phyloP scores from a whole-genome alignment of 64 coral and sea anemone genomes.

The Stichodactyla mertensii region DNA sequence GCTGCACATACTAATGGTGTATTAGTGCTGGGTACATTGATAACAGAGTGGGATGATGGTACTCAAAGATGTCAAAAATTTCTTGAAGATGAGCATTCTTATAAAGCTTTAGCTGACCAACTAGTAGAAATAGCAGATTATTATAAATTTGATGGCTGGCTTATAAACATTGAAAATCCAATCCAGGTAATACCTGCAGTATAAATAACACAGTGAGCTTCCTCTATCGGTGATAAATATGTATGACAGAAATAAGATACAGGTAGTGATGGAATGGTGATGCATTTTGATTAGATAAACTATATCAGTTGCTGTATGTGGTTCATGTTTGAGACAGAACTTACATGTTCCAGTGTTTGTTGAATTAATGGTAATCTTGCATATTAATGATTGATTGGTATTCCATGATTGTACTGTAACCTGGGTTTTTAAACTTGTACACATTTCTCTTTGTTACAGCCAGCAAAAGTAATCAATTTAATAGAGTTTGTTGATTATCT shows the following conservation, averaged over 20 bases:
- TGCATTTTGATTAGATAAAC: too few species aligned
- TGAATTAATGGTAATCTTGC: too few species aligned
- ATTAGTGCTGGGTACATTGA: slow-evolving; percentile 78
- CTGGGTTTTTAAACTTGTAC: not conserved
- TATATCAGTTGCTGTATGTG: too few species aligned
- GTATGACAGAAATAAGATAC: too few species aligned
- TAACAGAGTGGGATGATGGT: slow-evolving; percentile 89
- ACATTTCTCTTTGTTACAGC: slow-evolving; percentile 30
- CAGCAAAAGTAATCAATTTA: slow-evolving; percentile 83
- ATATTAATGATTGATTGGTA: not conserved
- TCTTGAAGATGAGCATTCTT: slow-evolving; percentile 56
- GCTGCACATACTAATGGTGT: slow-evolving; percentile 95
- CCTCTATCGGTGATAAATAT: not conserved
- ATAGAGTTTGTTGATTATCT: slow-evolving; percentile 79
- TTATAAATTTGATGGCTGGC: slow-evolving; percentile 97
- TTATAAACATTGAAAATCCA: slow-evolving; percentile 96
- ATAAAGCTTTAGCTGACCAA: slow-evolving; percentile 57
- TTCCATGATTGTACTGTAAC: not conserved
- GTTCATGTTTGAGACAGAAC: too few species aligned
- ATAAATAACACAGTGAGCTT: not conserved
- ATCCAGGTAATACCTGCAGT: slow-evolving; percentile 66
- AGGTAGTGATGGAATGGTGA: too few species aligned
- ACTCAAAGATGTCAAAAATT: slow-evolving; percentile 57
- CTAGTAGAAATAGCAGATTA: slow-evolving; percentile 89
- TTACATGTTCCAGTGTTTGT: too few species aligned